Evolutionary conservation across 1,140 invertebrate species (phyloP), one percentile per base, ranked within the genome.

Genomic region (Drosophila triauraria): DNA sequence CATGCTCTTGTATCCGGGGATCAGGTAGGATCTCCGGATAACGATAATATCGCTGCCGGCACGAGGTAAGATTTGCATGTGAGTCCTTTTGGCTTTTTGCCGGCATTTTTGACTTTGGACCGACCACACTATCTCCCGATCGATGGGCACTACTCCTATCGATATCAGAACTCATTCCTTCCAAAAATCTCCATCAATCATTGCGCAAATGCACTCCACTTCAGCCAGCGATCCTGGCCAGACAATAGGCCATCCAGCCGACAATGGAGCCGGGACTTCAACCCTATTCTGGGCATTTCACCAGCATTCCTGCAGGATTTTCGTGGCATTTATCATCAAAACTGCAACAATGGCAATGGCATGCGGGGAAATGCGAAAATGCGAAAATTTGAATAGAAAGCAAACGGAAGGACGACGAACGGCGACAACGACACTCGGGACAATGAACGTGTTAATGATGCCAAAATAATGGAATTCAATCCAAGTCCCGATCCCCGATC

Each of bases 401-500:
- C 46, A 15, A 56, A 25, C 20, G 53, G 23, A 67, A 60, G 64
- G 69, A 58, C 69, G 46, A 61, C 57, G 54, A 56, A 58, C 69
- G 46, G 64, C 57, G 54, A 56, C 48, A 76, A 20, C 20, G 20
- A 20, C 48, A 30, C 51, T 63, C 35, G 35, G 15, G 67, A 91
- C 90, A 91, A 85, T 74, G 65, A 68, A 88, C 69, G 88, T 91
- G 88, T 91, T 91, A 91, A 91, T 91, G 88, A 91, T 91, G 83
- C 84, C 69, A 80, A 88, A 81, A 91, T 84, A 88, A 90, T 78
- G 63, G 69, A 84, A 72, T 27, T 47, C 47, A 69, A 78, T 27
- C 62, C 46, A 35, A 38, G 40, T 54, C 50, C 64, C 47, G 47
- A 60, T 50, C 38, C 69, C 32, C 35, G 35, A 56, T 56, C 53